phyloP scores from a whole-genome alignment of 2,797 vertebrate genomes.

The Peromyscus nudipes region DNA sequence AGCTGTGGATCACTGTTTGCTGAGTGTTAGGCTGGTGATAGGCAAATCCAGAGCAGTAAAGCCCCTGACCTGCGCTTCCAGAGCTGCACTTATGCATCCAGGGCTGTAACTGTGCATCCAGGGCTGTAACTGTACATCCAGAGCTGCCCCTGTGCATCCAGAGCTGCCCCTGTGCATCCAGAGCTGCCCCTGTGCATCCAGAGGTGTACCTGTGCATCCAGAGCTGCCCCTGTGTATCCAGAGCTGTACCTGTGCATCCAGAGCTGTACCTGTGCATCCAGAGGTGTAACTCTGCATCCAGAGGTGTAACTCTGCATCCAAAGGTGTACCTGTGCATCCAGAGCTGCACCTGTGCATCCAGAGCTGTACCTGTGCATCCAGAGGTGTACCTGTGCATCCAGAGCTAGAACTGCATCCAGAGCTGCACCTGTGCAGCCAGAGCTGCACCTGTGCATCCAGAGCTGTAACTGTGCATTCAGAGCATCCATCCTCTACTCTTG shows the following conservation, averaged over 20 bases:
- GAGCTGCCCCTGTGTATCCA: neutral
- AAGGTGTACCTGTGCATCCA: neutral
- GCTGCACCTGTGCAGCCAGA: neutral
- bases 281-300: neutral
- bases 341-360: no score
- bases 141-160: neutral
- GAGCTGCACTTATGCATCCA: no score
- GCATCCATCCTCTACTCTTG: neutral
- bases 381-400: neutral
- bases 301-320: neutral
- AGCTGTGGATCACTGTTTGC: neutral
- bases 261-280: no score
- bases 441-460: neutral
- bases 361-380: neutral
- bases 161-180: neutral
- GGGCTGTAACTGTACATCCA: neutral
- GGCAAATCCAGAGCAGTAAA: neutral
- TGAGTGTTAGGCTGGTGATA: neutral
- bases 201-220: neutral
- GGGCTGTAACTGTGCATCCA: neutral
- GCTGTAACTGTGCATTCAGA: neutral
- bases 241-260: neutral
- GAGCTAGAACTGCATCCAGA: neutral
- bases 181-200: neutral
- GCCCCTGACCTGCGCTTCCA: neutral